phyloP scores from a whole-genome alignment of 2,797 vertebrate species.

The Cercopithecus neglectus region DNA sequence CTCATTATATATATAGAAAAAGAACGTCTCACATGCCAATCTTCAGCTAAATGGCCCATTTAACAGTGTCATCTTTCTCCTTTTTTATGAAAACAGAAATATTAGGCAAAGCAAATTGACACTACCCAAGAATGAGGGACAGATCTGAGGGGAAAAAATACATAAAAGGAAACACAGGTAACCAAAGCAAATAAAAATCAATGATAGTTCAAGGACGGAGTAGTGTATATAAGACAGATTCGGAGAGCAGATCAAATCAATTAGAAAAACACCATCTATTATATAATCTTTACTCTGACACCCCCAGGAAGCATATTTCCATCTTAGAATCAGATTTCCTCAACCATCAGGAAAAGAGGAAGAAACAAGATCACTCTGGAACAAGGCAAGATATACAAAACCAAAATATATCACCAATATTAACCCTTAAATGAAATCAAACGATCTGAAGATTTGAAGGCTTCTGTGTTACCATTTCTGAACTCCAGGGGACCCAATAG shows the following conservation, averaged over 20 bases:
- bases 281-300: not conserved
- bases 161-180: not conserved
- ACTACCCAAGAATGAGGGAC: not conserved
- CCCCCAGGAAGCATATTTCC: not conserved
- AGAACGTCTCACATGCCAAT: not conserved
- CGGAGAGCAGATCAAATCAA: not conserved
- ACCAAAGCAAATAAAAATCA: conserved; percentile 13
- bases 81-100: conserved; percentile 49
- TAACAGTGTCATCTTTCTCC: conserved; percentile 49
- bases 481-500: not conserved
- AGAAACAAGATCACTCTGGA: not conserved
- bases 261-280: conserved; percentile 27
- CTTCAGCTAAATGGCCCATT: conserved; percentile 55
- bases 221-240: not conserved
- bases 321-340: not conserved
- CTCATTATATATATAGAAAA: conserved; percentile 51
- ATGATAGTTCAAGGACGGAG: not conserved
- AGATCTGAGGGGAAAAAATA: not conserved
- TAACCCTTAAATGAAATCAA: not conserved
- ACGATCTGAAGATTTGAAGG: not conserved
- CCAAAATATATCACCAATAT: not conserved
- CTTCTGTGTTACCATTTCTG: not conserved
- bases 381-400: not conserved
- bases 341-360: not conserved
- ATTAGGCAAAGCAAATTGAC: conserved; percentile 25